These are phyloP conservation scores for Drosophila yakuba DNA, from an alignment of 1,140 invertebrate species.

Conservation along the genomic window DNA sequence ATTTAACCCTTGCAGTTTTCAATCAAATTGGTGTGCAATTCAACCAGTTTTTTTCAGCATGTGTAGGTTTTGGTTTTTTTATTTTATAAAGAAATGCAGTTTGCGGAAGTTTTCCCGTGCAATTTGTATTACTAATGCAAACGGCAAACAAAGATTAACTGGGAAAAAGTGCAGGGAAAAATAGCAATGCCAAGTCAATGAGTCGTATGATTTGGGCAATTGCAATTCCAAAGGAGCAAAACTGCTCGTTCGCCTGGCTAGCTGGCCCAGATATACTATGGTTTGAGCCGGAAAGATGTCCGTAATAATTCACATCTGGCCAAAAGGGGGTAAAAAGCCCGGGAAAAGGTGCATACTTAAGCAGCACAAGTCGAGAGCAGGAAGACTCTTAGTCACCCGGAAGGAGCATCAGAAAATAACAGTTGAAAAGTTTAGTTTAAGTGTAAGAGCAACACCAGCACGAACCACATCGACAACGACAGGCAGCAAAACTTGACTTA, in stretches of 20 bases:
- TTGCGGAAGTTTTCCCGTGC: conserved; percentile 66
- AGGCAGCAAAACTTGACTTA: conserved; percentile 49
- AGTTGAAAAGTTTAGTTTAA: conserved; percentile 51
- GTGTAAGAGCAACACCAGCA: conserved; percentile 25
- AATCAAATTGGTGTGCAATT: background rate
- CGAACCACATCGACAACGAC: conserved; percentile 17
- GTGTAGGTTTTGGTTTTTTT: conserved; percentile 5
- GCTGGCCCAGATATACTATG: conserved; percentile 7
- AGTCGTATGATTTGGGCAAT: conserved; percentile 77
- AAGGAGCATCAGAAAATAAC: conserved; percentile 19
- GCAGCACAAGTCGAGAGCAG: conserved; percentile 53
- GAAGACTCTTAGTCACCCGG: conserved; percentile 50
- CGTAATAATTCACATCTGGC: conserved; percentile 73
- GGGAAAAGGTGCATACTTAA: background rate
- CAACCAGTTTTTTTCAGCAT: background rate
- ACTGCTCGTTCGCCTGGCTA: background rate
- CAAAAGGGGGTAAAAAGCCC: background rate
- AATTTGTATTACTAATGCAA: conserved; percentile 72
- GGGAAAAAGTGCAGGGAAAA: conserved; percentile 24
- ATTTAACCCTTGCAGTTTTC: no score
- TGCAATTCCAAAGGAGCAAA: conserved; percentile 53
- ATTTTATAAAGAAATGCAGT: conserved; percentile 50
- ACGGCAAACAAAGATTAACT: conserved; percentile 57
- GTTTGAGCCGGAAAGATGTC: conserved; percentile 52
- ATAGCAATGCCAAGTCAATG: conserved; percentile 52